Conservation (phyloP, 2,797 vertebrate species). For the Chiroxiphia lanceolata region DNA sequence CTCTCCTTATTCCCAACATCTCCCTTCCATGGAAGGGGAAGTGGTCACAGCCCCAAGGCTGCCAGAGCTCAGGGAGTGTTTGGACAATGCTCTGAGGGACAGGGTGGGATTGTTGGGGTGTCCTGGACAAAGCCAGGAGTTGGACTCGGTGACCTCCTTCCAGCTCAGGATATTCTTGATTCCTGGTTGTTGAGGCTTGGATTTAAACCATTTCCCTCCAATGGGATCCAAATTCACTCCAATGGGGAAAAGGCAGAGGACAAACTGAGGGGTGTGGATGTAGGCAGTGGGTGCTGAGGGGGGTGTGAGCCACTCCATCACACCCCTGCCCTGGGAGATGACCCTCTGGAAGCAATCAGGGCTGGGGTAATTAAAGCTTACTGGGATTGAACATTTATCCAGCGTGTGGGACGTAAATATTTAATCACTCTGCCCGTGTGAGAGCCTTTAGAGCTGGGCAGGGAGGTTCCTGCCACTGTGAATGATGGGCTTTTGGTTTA, state of each 20-base stretch:
- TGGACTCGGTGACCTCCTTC: not conserved
- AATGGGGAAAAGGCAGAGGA: not conserved
- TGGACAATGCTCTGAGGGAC: not conserved
- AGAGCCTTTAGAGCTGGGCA: not conserved
- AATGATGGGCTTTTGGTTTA: not conserved
- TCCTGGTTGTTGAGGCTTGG: not conserved
- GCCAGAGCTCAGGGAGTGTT: not conserved
- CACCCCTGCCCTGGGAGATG: not conserved
- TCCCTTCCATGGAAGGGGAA: not conserved
- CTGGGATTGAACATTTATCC: not conserved
- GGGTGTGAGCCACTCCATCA: fast-evolving
- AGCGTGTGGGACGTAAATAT: not conserved
- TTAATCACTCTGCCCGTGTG: not conserved
- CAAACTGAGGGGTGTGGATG: not conserved
- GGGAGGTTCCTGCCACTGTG: not conserved
- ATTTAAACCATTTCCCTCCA: not conserved
- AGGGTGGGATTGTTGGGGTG: not conserved
- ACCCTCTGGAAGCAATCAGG: not conserved
- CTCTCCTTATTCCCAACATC: not conserved
- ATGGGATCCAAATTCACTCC: not conserved
- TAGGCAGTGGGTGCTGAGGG: not conserved
- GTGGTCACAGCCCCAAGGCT: not conserved
- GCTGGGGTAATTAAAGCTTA: not conserved
- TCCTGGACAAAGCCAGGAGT: not conserved
- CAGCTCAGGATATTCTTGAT: not conserved